phyloP scores from a whole-genome alignment of 2,888 invertebrate genomes.

The Globia sparganii region DNA sequence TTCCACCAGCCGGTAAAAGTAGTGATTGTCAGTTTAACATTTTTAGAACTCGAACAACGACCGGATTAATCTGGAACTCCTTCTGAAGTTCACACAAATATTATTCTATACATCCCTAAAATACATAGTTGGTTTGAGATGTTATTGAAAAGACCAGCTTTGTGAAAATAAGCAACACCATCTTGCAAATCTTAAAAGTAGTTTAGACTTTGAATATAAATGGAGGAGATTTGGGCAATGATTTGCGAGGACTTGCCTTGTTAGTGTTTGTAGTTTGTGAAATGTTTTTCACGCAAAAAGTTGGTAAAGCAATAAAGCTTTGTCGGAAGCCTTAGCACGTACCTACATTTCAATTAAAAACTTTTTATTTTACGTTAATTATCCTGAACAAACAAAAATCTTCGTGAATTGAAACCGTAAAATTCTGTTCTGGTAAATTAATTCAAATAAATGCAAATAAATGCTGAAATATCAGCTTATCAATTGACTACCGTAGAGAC shows the following conservation, averaged over 20 bases:
- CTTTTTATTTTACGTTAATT: constrained; percentile 19
- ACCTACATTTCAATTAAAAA: constrained; percentile 25
- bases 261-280: not conserved
- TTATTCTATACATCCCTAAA: constrained; percentile 52
- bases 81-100: constrained; percentile 47
- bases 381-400: constrained; percentile 15
- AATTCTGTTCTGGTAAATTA: not conserved
- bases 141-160: constrained; percentile 38
- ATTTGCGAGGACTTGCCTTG: constrained; percentile 6
- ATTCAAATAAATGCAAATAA: not conserved
- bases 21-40: constrained; percentile 46
- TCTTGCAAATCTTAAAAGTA: constrained; percentile 40
- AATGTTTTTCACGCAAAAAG: not conserved
- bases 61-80: constrained; percentile 42
- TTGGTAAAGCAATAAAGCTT: constrained; percentile 19
- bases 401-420: constrained; percentile 24
- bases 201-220: constrained; percentile 34
- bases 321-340: constrained; percentile 6
- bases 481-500: not conserved
- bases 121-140: constrained; percentile 48
- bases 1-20: constrained; percentile 7
- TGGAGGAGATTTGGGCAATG: constrained; percentile 1
- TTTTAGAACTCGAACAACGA: constrained; percentile 49
- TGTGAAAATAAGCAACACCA: constrained; percentile 41
- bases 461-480: not conserved